A percentile compares a stretch with the other conserved stretches of the same genome.
phyloP scores from a whole-genome alignment of 2,113 vertebrate genomes.

The Cyanocitta stelleri region DNA sequence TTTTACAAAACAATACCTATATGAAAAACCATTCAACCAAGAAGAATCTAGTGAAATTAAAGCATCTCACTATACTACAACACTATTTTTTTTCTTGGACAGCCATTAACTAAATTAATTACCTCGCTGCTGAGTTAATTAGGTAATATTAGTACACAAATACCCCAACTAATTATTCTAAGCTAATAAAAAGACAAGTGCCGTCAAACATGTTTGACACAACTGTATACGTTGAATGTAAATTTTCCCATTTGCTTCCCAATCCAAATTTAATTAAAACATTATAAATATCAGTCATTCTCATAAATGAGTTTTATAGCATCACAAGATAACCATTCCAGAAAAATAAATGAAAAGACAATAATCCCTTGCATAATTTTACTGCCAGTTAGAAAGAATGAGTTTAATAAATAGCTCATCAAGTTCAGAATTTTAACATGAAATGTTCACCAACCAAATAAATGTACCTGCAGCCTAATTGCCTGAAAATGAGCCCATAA shows the following conservation, averaged over 20 bases:
- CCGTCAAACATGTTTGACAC: constrained; percentile 22
- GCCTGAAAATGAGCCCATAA: constrained; percentile 36
- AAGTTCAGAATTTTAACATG: not conserved
- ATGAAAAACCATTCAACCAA: not conserved
- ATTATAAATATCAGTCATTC: constrained; percentile 52
- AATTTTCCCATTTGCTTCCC: constrained; percentile 36
- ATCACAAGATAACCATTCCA: constrained; percentile 48
- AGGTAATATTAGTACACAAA: constrained; percentile 70
- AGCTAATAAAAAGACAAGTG: constrained; percentile 62
- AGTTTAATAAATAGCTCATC: constrained; percentile 52
- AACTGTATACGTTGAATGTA: constrained; percentile 14
- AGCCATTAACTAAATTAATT: constrained; percentile 60
- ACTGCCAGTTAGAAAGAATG: constrained; percentile 3
- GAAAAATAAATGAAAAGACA: constrained; percentile 48
- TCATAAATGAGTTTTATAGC: constrained; percentile 40
- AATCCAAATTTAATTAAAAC: constrained; percentile 44
- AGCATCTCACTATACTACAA: not conserved
- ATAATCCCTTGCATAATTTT: constrained; percentile 53
- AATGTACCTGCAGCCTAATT: constrained; percentile 35
- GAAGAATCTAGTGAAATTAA: not conserved
- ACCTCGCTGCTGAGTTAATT: constrained; percentile 60
- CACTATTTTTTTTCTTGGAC: not conserved
- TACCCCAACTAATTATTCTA: constrained; percentile 67
- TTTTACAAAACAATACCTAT: not conserved
- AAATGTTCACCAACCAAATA: not conserved